Base-by-base conservation (phyloP, 1,140 invertebrate species). In the Batillaria attramentaria region DNA sequence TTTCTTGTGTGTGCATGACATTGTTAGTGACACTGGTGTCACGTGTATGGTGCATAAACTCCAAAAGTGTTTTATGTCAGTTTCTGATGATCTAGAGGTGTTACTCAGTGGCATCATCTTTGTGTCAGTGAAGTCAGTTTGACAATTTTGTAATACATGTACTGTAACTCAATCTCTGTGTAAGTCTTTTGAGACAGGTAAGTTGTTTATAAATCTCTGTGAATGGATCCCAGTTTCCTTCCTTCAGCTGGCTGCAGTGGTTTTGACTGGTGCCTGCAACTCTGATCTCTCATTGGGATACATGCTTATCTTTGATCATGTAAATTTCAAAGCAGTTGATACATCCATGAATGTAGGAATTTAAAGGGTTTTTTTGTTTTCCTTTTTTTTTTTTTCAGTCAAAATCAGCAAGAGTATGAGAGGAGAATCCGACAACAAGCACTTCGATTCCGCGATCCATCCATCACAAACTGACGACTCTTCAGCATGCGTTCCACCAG, bases 401-500 rank as follows among this genome's bases (percentile, higher is more conserved):
- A 99, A 95, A 99, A 99, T 92, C 94, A 97, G 85, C 91, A 96
- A 90, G 98, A 99, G 91, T 99, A 99, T 90, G 98, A 99, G 87
- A 98, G 98, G 89, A 92, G 98, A 91, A 98, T 99, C 2, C 93
- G 96, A 88, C 97, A 96, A 76, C 98, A 99, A 92, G 98, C 98
- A 3, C 69, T 85, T 16, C 82, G 82, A 79, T 90, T 90, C 78
- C 79, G 84, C 39, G 89, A 91, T 78, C 83, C 84, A n/a, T n/a
- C n/a, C n/a, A n/a, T n/a, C n/a, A n/a, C n/a, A n/a, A n/a, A n/a
- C n/a, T n/a, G n/a, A n/a, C n/a, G n/a, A n/a, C n/a, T n/a, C n/a
- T n/a, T n/a, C n/a, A n/a, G n/a, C n/a, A n/a, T n/a, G n/a, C n/a
- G n/a, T n/a, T n/a, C n/a, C n/a, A n/a, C n/a, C n/a, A n/a, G n/a